These are phyloP conservation scores for Pseudochaenichthys georgianus DNA, from an alignment of 2,797 vertebrate genomes.

Conservation along the genomic window DNA sequence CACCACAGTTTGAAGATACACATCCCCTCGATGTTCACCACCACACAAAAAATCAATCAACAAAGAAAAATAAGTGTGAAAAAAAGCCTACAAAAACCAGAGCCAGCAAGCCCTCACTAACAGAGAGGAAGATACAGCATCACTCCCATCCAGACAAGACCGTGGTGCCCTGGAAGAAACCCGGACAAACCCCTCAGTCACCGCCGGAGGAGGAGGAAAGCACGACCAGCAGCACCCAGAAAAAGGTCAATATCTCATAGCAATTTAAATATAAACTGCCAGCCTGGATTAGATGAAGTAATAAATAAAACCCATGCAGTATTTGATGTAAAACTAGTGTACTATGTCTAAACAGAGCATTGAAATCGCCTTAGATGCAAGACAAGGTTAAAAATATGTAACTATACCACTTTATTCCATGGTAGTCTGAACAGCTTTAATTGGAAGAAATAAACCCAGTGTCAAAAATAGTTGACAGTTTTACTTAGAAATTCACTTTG, in stretches of 20 bases:
- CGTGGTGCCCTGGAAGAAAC: slow-evolving; percentile 76
- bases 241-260: slow-evolving; percentile 74
- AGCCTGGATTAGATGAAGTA: background rate
- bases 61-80: background rate
- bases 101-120: slow-evolving; percentile 47
- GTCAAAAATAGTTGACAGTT: no score
- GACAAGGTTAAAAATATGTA: background rate
- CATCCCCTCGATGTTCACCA: background rate
- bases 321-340: background rate
- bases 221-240: slow-evolving; percentile 39
- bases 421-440: background rate
- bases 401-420: background rate
- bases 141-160: slow-evolving; percentile 64
- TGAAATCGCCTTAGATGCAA: background rate
- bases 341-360: background rate
- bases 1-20: background rate
- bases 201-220: background rate
- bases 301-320: background rate
- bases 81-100: slow-evolving; percentile 15
- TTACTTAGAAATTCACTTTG: background rate
- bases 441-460: no score
- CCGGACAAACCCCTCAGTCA: background rate
- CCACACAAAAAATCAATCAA: background rate
- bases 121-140: slow-evolving; percentile 46
- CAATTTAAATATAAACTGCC: background rate